Evolutionary conservation across 2,797 vertebrate genomes (phyloP), one percentile per base, ranked within the genome.

Genomic region (Chromis chromis): DNA sequence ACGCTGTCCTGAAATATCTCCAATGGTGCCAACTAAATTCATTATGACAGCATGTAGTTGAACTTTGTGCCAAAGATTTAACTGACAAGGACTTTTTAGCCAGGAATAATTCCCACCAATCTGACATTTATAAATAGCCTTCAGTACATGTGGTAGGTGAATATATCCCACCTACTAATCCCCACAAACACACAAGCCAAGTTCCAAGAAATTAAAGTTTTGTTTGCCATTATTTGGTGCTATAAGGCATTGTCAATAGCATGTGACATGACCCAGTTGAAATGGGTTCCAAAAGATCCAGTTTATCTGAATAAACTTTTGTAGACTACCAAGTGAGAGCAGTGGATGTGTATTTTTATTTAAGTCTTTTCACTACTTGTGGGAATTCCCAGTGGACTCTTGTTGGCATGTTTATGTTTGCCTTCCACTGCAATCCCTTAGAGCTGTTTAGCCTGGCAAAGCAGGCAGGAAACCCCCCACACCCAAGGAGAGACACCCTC

Each of bases 381-480:
- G 56, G 46, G 36, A 69, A 49, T 70, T 80, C 69, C 72, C 69
- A 70, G 22, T 19, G 4, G 49, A 44, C 48, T 36, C 21, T 62
- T 0, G 2, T 48, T 58, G 54, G 58, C 67, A 65, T 81, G 69
- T 85, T 64, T 76, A 74, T 62, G 60, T 78, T 84, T 39, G 66
- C 44, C 22, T 28, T 61, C 31, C 16, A 56, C 11, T 58, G 13
- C 13, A 42, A 42, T 16, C 44, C 61, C 46, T 65, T 67, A 25
- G 66, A 82, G 42, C 53, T 16, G 61, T 83, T 80, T 65, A 75
- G 57, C 70, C 64, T 55, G 48, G 64, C 67, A 74, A 61, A 68
- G 58, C 19, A 65, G 63, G 63, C 64, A 0, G 65, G 33, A 68
- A 81, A 67, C 33, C 64, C 46, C 62, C 27, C 28, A 16, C 12